Conservation (phyloP, 2,888 invertebrate genomes). For the Andrena marginata region DNA sequence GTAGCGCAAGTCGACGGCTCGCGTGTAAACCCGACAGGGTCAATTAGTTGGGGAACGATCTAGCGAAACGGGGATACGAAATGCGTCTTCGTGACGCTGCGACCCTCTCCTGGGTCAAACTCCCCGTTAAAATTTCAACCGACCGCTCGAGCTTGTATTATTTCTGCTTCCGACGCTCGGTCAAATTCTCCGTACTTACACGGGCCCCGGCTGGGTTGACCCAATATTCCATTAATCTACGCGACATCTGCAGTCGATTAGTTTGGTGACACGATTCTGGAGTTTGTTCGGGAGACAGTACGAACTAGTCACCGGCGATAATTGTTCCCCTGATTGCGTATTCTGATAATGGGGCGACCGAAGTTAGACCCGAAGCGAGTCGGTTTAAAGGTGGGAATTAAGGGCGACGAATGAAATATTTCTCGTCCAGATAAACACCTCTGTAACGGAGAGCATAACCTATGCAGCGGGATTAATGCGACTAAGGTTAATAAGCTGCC, state of each 20-base stretch:
- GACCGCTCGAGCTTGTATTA: background rate
- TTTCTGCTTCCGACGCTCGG: background rate
- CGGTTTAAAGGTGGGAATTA: background rate
- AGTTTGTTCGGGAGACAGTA: background rate
- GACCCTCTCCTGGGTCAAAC: background rate
- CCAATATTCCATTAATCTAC: slow-evolving; percentile 2
- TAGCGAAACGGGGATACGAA: background rate
- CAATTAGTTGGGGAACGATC: slow-evolving; percentile 61
- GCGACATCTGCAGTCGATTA: slow-evolving; percentile 9
- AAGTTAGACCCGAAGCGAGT: background rate
- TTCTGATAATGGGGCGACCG: background rate
- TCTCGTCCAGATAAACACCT: background rate
- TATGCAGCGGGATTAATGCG: background rate
- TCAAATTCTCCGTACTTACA: background rate
- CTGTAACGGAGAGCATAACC: background rate
- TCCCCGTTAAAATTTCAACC: background rate
- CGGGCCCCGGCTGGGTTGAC: background rate
- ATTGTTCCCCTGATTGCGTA: background rate
- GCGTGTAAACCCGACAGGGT: slow-evolving; percentile 65
- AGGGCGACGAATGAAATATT: background rate
- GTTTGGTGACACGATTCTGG: background rate
- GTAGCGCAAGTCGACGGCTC: slow-evolving; percentile 52
- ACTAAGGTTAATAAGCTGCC: slow-evolving; percentile 11
- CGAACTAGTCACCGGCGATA: background rate
- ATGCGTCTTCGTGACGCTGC: slow-evolving; percentile 15